Conservation (phyloP, 2,797 vertebrate species). For the Danionella dracula region DNA sequence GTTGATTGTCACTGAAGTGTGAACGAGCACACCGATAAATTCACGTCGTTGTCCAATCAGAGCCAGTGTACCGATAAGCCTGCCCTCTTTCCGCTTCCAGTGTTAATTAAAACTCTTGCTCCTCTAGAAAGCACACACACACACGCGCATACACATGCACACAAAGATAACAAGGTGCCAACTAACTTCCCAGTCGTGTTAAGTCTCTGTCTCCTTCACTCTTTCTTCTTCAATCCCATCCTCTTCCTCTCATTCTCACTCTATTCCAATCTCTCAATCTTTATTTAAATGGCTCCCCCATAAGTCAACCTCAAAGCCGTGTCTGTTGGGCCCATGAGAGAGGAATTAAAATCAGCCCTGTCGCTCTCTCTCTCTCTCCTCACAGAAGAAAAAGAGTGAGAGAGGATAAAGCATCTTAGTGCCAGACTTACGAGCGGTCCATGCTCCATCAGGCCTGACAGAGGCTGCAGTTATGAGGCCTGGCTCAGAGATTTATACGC, state of each 20-base stretch:
- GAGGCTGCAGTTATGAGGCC: conserved; percentile 33
- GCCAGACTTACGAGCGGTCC: conserved; percentile 37
- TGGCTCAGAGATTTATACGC: conserved; percentile 33
- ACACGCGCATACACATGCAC: neutral
- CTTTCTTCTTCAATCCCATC: neutral
- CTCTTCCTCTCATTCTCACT: neutral
- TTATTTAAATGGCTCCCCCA: conserved; percentile 43
- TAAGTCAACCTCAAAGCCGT: conserved; percentile 40
- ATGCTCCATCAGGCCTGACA: conserved; percentile 33
- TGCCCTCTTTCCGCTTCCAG: neutral
- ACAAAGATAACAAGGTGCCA: conserved; percentile 7
- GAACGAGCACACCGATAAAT: neutral
- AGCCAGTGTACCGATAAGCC: neutral
- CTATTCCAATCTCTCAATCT: conserved; percentile 39
- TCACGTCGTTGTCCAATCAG: neutral
- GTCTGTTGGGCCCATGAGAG: conserved; percentile 26
- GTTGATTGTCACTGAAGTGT: conserved; percentile 9
- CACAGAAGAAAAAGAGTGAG: conserved; percentile 30
- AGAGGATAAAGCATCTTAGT: conserved; percentile 21
- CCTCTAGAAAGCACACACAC: neutral
- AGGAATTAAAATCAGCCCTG: conserved; percentile 42
- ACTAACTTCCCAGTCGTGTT: conserved; percentile 3
- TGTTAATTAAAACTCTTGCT: conserved; percentile 26
- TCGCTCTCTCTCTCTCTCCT: conserved; percentile 28
- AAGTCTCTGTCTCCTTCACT: neutral